A percentile compares a stretch with the other conserved stretches of the same genome.
phyloP scores from a whole-genome alignment of 2,888 invertebrate genomes.

The Lutraria lutraria region DNA sequence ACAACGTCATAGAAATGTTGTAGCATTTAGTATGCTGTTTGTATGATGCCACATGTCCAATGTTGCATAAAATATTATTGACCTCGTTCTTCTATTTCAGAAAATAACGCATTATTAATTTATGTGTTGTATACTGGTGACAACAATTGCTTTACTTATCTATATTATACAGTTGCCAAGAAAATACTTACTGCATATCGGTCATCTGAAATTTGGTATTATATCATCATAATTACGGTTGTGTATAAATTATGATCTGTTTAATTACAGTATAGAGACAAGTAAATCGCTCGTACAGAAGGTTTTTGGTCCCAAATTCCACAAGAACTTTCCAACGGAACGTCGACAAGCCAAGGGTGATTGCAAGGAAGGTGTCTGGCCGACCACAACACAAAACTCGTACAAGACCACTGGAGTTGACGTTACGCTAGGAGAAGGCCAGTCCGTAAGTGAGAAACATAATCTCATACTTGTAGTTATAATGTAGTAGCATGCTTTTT shows the following conservation, averaged over 20 bases:
- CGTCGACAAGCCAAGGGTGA: constrained; percentile 54
- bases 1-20: too few species aligned
- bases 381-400: constrained; percentile 49
- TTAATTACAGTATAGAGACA: constrained; percentile 60
- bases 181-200: too few species aligned
- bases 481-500: neutral
- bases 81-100: too few species aligned
- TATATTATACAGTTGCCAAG: too few species aligned
- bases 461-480: neutral
- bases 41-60: too few species aligned
- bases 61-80: too few species aligned
- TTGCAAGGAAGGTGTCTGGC: constrained; percentile 69
- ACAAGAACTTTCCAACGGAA: constrained; percentile 68
- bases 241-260: neutral
- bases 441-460: constrained; percentile 50
- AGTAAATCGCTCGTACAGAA: constrained; percentile 69
- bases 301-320: constrained; percentile 74
- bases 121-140: too few species aligned
- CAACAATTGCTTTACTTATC: too few species aligned
- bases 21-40: too few species aligned
- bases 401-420: constrained; percentile 64
- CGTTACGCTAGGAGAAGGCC: constrained; percentile 53
- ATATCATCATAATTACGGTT: too few species aligned
- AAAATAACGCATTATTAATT: too few species aligned
- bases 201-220: too few species aligned